Evolutionary conservation across 2,888 invertebrate species (phyloP).

Genomic region (Campoplex nolae): DNA sequence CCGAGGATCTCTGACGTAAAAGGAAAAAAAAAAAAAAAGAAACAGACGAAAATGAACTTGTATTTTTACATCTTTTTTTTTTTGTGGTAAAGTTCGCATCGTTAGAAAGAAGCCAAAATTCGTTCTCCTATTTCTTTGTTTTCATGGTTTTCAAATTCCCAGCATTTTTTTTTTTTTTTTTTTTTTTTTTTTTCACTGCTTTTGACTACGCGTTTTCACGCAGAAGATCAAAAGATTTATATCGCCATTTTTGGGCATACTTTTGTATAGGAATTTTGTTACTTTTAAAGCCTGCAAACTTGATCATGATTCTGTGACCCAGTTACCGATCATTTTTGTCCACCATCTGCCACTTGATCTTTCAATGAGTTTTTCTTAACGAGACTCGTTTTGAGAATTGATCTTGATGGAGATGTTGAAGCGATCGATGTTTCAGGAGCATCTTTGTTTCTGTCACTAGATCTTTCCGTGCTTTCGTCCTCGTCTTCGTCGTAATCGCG

Average conservation of each 20-base stretch:
- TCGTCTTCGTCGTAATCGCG: slow-evolving; percentile 48
- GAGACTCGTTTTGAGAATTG: not conserved
- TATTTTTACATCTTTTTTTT: not conserved
- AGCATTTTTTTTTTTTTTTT: not conserved
- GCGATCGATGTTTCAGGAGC: not conserved
- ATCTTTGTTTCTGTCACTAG: not conserved
- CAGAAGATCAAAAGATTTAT: not conserved
- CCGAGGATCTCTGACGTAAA: not conserved
- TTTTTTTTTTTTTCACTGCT: not conserved
- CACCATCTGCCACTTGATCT: slow-evolving; percentile 1
- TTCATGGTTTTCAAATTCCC: not conserved
- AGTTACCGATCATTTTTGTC: slow-evolving; percentile 34
- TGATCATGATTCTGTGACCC: not conserved
- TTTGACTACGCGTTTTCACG: not conserved
- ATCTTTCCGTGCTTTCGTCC: slow-evolving; percentile 25
- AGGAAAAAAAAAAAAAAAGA: not conserved
- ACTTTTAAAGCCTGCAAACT: not conserved
- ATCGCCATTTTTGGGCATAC: not conserved
- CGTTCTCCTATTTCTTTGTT: not conserved
- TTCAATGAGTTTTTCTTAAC: not conserved
- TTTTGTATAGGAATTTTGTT: not conserved
- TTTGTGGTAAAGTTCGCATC: not conserved
- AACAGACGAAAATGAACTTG: not conserved
- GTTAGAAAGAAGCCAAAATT: not conserved
- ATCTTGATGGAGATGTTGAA: not conserved